A percentile compares a stretch with the other conserved stretches of the same genome.
Evolutionary conservation across 2,888 invertebrate species (phyloP).

Genomic region (Eurytoma californica): DNA sequence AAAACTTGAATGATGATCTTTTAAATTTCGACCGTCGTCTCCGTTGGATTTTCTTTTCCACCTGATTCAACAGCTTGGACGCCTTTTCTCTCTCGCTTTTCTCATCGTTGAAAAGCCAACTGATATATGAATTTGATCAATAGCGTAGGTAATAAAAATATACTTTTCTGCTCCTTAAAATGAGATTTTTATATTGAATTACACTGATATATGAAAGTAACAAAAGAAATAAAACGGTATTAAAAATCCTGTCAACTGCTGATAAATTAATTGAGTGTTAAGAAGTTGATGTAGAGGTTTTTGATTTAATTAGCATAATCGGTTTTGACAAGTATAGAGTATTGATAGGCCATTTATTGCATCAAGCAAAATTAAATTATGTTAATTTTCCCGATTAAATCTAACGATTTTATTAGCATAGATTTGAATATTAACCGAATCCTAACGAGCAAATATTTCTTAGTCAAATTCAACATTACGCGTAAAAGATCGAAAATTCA

Average conservation of each 20-base stretch:
- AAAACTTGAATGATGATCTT: background rate
- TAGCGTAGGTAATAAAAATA: no score
- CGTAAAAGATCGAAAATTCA: background rate
- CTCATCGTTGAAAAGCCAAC: no score
- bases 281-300: no score
- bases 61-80: background rate
- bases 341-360: constrained; percentile 16
- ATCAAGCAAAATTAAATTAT: background rate
- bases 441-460: no score
- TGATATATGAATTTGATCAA: background rate
- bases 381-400: constrained; percentile 3
- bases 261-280: no score
- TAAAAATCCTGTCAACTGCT: no score
- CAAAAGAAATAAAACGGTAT: background rate
- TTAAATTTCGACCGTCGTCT: constrained; percentile 8
- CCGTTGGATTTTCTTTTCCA: background rate
- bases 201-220: no score
- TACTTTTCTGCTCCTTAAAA: no score
- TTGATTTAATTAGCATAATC: constrained; percentile 28
- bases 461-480: background rate
- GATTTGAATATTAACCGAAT: background rate
- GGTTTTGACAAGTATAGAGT: constrained; percentile 19
- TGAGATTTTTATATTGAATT: no score
- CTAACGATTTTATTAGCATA: background rate
- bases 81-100: no score